A percentile compares a stretch with the other conserved stretches of the same genome.
Evolutionary conservation across 2,888 invertebrate species (phyloP).

Genomic region (Agrotis exclamationis): DNA sequence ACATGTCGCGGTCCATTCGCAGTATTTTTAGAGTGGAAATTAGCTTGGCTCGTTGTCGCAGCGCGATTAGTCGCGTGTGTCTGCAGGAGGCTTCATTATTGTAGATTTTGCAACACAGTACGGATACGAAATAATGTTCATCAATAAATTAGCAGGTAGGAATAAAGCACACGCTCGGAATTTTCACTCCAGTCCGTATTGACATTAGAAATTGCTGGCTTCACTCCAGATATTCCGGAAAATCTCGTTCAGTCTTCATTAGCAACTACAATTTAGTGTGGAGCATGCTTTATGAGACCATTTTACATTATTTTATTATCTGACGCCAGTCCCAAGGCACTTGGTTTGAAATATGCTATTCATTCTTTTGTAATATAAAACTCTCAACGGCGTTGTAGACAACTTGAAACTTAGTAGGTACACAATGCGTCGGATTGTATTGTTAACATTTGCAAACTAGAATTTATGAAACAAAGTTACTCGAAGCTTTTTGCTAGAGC

Average conservation of each 20-base stretch:
- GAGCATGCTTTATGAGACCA: slow-evolving; percentile 37
- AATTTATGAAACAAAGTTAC: slow-evolving; percentile 19
- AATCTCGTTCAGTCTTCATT: slow-evolving; percentile 60
- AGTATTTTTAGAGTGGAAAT: too few species aligned
- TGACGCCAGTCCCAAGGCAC: slow-evolving; percentile 15
- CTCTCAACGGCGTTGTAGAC: slow-evolving; percentile 13
- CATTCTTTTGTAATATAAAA: slow-evolving; percentile 53
- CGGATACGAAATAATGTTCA: background rate
- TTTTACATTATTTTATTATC: slow-evolving; percentile 46
- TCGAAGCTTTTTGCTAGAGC: background rate
- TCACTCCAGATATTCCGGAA: slow-evolving; percentile 56
- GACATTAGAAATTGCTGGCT: slow-evolving; percentile 61
- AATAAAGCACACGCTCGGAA: slow-evolving; percentile 40
- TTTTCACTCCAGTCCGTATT: slow-evolving; percentile 40
- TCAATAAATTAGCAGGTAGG: slow-evolving; percentile 19
- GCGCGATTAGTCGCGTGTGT: too few species aligned
- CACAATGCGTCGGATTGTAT: slow-evolving; percentile 21
- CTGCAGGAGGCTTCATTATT: too few species aligned
- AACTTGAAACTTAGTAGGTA: slow-evolving; percentile 39
- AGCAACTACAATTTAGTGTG: slow-evolving; percentile 48
- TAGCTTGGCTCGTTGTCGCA: too few species aligned
- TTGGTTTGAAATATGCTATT: slow-evolving; percentile 44
- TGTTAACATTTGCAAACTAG: slow-evolving; percentile 34
- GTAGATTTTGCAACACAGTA: background rate
- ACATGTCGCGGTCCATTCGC: too few species aligned